A percentile compares a stretch with the other conserved stretches of the same genome.
Conservation (phyloP, 2,888 invertebrate genomes). For the Leptopterna dolabrata region DNA sequence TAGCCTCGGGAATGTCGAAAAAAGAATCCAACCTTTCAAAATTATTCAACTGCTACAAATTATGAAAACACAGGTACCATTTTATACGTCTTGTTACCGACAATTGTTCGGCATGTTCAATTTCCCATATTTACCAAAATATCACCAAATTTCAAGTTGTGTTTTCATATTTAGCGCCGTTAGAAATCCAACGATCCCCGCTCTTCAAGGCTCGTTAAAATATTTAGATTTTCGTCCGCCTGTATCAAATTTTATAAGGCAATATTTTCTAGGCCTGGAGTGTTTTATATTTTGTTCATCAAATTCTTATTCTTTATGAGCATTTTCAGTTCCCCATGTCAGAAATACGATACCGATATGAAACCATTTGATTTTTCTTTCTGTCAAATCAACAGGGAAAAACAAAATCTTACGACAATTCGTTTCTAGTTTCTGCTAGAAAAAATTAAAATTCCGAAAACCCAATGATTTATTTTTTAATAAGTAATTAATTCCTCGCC, state of each 20-base stretch:
- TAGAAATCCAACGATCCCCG: neutral
- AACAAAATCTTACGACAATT: neutral
- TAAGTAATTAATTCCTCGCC: neutral
- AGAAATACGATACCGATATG: neutral
- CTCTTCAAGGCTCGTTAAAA: neutral
- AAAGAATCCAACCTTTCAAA: too few relatives aligned
- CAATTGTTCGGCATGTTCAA: too few relatives aligned
- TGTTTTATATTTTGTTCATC: neutral
- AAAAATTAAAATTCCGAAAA: too few relatives aligned
- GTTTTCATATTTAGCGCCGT: neutral
- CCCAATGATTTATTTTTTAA: neutral
- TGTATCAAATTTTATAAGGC: neutral
- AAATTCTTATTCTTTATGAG: conserved; percentile 26
- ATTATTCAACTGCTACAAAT: too few relatives aligned
- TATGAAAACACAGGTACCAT: too few relatives aligned
- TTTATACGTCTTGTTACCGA: too few relatives aligned
- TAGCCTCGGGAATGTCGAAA: too few relatives aligned
- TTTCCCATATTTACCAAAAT: too few relatives aligned
- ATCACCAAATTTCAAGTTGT: neutral
- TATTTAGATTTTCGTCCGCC: neutral
- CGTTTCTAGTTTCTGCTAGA: neutral
- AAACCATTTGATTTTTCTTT: neutral
- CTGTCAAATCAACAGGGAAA: neutral
- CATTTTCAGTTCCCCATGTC: conserved; percentile 12
- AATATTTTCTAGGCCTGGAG: conserved; percentile 16